Base-by-base conservation (phyloP, 2,888 invertebrate species). In the Tholera decimalis region DNA sequence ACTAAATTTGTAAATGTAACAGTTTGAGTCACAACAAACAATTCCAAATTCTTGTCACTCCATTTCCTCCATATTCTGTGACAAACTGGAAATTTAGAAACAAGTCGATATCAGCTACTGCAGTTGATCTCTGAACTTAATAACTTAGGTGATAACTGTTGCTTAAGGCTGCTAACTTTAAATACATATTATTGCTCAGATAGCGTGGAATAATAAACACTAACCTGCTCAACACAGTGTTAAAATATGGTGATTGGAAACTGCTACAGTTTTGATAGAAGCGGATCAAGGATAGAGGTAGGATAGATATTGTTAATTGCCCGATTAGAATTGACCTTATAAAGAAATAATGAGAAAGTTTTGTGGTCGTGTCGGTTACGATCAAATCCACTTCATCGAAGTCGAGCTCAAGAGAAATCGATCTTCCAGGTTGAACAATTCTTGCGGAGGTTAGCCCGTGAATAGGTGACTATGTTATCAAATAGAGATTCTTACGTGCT, bases 81-180 rank as follows among this genome's bases (percentile, higher is more conserved):
- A 39, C 0, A 20, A 30, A 37, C n/a, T 35, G 39, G 70, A 58
- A 30, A 49, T 76, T 58, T 71, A 76, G 64, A 76, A 70, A 70
- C 54, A 24, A 41, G 24, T 51, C 20, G 20, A 26, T 55, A 58
- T 76, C 71, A 18, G 46, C 72, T 73, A 73, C 77, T 55, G 54
- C 54, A 33, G 54, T 54, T 73, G 73, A 73, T 73, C 73, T 73
- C 46, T 73, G 77, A 76, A 76, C 73, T 76, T 76, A 71, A 73
- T 75, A 64, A 73, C 49, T 73, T 47, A 63, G 63, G 49, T 76
- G 71, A 64, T 75, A 73, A 70, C 63, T 50, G 55, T 47, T 43
- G 49, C 39, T 60, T 43, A 47, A 54, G 24, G 47, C 55, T 11
- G n/a, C n/a, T 24, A 20, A 18, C 26, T 22, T 53, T 49, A 44